phyloP scores from a whole-genome alignment of 2,888 invertebrate species.

The Corbicula japonica region DNA sequence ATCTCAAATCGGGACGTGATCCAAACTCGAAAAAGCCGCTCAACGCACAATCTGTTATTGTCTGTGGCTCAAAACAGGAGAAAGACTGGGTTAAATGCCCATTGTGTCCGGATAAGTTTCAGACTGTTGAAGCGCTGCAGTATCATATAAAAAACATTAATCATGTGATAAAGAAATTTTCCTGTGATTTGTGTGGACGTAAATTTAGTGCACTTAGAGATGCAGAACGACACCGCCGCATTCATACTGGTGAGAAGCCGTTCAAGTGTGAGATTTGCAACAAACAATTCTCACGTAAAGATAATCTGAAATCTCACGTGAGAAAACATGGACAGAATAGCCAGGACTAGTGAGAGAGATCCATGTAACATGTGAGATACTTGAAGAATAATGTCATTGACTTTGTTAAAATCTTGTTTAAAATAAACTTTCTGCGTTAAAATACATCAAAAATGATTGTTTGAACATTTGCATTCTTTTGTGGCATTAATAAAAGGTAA shows the following conservation, averaged over 20 bases:
- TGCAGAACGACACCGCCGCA: conserved; percentile 51
- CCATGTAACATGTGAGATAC: too few species aligned
- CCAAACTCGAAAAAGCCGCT: conserved; percentile 28
- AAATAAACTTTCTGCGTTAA: too few species aligned
- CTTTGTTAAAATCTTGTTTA: too few species aligned
- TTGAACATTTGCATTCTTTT: too few species aligned
- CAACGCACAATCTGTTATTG: conserved; percentile 33
- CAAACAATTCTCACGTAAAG: conserved; percentile 55
- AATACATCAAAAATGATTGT: too few species aligned
- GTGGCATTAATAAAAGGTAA: too few species aligned
- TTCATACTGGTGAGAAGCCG: conserved; percentile 56
- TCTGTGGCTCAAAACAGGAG: conserved; percentile 42
- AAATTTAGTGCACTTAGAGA: conserved; percentile 56
- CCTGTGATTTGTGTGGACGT: conserved; percentile 58
- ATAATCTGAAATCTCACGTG: conserved; percentile 57
- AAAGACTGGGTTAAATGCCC: conserved; percentile 53
- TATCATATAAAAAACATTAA: conserved; percentile 45
- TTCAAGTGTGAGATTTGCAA: conserved; percentile 56
- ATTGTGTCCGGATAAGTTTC: conserved; percentile 52
- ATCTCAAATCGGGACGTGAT: conserved; percentile 38
- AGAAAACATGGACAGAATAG: too few species aligned
- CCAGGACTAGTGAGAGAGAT: too few species aligned
- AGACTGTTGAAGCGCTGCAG: conserved; percentile 39
- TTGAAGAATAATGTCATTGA: too few species aligned
- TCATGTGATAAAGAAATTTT: conserved; percentile 48